Conservation (phyloP, 2,797 vertebrate genomes). For the Gallinago solitaria region DNA sequence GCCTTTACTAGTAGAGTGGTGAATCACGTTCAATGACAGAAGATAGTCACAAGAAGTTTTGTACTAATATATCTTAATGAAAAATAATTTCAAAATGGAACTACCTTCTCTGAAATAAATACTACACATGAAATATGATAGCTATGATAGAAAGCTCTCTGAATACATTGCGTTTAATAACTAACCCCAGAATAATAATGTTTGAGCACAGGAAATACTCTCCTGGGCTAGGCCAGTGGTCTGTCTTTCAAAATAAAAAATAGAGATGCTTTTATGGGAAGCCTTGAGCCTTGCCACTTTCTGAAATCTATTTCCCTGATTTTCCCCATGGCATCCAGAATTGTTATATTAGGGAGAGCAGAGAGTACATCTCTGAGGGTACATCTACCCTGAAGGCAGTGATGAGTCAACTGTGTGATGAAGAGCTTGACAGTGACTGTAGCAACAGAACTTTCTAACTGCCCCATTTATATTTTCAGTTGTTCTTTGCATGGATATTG, state of each 20-base stretch:
- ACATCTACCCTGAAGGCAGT: background rate
- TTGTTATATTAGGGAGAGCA: rapidly evolving
- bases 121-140: background rate
- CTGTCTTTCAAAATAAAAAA: background rate
- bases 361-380: background rate
- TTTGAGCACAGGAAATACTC: background rate
- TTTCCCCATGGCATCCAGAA: background rate
- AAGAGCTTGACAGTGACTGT: background rate
- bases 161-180: background rate
- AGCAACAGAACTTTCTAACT: background rate
- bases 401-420: background rate
- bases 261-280: background rate
- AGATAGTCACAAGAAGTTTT: background rate
- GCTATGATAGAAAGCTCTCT: background rate
- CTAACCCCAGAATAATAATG: background rate
- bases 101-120: background rate
- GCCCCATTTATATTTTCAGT: background rate
- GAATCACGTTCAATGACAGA: background rate
- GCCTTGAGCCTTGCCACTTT: background rate
- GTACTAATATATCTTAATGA: background rate
- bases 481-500: background rate
- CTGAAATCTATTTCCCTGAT: background rate
- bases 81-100: background rate
- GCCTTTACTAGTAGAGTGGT: background rate
- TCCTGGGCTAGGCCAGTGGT: background rate